Base-by-base conservation (phyloP, 2,113 vertebrate species). In the Rhinichthys klamathensis region DNA sequence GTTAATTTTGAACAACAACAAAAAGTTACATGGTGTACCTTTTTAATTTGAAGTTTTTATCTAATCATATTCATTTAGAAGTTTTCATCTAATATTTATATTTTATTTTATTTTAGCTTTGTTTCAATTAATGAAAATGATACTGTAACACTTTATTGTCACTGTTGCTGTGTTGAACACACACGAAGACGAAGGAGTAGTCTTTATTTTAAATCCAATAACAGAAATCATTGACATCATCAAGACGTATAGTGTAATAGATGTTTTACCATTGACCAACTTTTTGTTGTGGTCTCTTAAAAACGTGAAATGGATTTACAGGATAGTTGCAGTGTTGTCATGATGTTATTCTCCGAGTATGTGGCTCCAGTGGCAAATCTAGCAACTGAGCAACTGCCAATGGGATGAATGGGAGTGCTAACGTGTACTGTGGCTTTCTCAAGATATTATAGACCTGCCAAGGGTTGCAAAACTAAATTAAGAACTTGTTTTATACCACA, bases 341-440 rank as follows among this genome's bases (percentile, higher is more conserved):
- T 69, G 16, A 21, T 35, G n/a, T n/a, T n/a, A 35, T 35, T 69
- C 9, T 35, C 30, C 2, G 7, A 41, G 38, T 41, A 41, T 41
- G 38, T 8, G 6, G 38, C 49, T 51, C 30, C 54, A 8, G 32
- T 15, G 54, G 51, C 21, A 79, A 38, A 23, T 38, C 23, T n/a
- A n/a, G n/a, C n/a, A n/a, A n/a, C n/a, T n/a, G 32, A 41, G 54
- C 54, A 60, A n/a, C 76, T 60, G 54, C 21, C 76, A 60, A 25
- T 79, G 54, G 15, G 76, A 79, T 79, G 30, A 79, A 79, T 79
- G 54, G 44, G 30, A 56, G 60, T 13, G 76, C 54, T 58, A 58
- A 60, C 51, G 23, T 25, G 21, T 25, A 46, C 11, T 12, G 4
- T 21, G 56, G 27, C n/a, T 58, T 77, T 56, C 8, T 58, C 27